Evolutionary conservation across 1,140 invertebrate species (phyloP).

Genomic region (Cataglyphis hispanica): DNA sequence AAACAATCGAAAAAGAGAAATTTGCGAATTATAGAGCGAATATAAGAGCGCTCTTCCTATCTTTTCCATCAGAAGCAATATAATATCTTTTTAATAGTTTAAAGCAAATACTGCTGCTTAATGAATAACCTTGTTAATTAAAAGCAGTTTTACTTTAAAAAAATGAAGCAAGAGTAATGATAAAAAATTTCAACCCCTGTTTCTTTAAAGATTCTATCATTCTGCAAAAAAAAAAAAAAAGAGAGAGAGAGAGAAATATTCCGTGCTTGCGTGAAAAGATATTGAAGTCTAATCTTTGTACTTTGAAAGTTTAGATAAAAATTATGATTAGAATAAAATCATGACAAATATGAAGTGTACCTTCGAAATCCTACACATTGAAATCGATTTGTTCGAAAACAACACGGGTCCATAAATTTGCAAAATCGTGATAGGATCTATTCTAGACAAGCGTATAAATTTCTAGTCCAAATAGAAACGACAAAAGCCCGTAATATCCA

Average conservation of each 20-base stretch:
- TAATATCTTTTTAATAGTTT: conserved; percentile 28
- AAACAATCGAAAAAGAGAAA: not conserved
- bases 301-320: not conserved
- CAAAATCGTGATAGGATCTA: conserved; percentile 18
- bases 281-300: not conserved
- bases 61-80: not conserved
- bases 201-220: not conserved
- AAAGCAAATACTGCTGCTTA: not conserved
- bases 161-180: not conserved
- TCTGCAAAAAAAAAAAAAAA: not conserved
- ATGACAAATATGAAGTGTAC: not conserved
- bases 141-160: no score
- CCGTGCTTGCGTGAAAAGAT: not conserved
- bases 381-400: not conserved
- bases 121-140: not conserved
- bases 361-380: no score
- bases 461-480: not conserved
- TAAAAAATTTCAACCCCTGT: not conserved
- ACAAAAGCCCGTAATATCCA: conserved; percentile 11
- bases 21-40: not conserved
- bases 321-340: not conserved
- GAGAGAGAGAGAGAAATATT: no score
- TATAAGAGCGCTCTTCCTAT: conserved; percentile 3
- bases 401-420: conserved; percentile 26
- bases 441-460: conserved; percentile 32